A percentile compares a stretch with the other conserved stretches of the same genome.
phyloP scores from a whole-genome alignment of 1,140 invertebrate genomes.

The Drosophila azteca region DNA sequence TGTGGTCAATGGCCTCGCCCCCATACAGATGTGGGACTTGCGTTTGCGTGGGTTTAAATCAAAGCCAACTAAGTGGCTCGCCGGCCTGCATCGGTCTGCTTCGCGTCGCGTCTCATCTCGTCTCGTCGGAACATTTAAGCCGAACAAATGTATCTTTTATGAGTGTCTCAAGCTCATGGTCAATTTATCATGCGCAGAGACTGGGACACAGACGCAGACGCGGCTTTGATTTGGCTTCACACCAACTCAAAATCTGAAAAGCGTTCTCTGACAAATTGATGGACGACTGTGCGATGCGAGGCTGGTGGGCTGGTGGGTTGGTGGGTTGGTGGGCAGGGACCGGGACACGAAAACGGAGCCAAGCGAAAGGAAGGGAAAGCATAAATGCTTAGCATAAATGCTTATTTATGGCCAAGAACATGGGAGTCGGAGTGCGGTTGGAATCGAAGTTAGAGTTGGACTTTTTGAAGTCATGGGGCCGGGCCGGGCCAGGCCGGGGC shows the following conservation, averaged over 20 bases:
- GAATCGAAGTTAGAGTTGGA: not conserved
- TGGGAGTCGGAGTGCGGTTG: constrained; percentile 2
- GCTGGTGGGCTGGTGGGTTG: constrained; percentile 40
- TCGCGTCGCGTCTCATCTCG: too few relatives aligned
- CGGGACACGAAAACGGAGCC: not conserved
- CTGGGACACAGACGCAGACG: constrained; percentile 17
- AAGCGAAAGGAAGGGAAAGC: constrained; percentile 4
- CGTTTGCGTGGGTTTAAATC: constrained; percentile 74
- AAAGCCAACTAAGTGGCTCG: constrained; percentile 73
- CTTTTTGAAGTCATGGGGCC: not conserved
- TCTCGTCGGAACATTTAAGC: constrained; percentile 49
- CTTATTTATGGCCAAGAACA: constrained; percentile 55
- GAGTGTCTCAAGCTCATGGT: constrained; percentile 65
- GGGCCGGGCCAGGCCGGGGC: constrained; percentile 21
- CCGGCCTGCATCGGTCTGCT: not conserved
- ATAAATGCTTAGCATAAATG: constrained; percentile 36
- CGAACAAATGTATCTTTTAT: constrained; percentile 66
- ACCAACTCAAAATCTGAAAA: constrained; percentile 4
- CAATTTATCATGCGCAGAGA: constrained; percentile 71
- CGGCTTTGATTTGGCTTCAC: constrained; percentile 49
- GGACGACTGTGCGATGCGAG: constrained; percentile 36
- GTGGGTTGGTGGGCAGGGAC: not conserved
- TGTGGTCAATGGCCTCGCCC: constrained; percentile 69
- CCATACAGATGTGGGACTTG: constrained; percentile 19
- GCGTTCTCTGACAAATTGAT: constrained; percentile 68